These are phyloP conservation scores for Tubulanus polymorphus DNA, from an alignment of 2,888 invertebrate species.

Conservation along the genomic window DNA sequence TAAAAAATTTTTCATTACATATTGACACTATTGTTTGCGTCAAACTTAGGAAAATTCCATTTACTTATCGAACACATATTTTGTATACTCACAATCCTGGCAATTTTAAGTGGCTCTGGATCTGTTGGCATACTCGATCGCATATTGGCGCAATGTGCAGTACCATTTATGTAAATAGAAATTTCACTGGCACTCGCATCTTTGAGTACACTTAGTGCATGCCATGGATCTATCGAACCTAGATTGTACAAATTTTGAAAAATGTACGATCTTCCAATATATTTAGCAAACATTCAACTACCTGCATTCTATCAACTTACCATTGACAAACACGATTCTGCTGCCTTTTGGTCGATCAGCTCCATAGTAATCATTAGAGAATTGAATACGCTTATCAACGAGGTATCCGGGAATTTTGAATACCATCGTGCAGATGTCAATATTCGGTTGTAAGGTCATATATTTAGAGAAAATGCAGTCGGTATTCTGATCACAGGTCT, in stretches of 20 bases:
- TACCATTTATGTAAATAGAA: conserved; percentile 30
- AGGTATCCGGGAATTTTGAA: conserved; percentile 21
- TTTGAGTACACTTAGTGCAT: conserved; percentile 29
- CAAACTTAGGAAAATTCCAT: no score
- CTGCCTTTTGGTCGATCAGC: conserved; percentile 28
- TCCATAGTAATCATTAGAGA: conserved; percentile 35
- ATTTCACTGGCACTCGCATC: conserved; percentile 19
- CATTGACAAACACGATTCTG: conserved; percentile 35
- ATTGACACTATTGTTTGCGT: no score
- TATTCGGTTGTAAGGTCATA: conserved; percentile 26
- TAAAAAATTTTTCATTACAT: no score
- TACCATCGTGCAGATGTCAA: conserved; percentile 25
- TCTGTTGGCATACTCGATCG: conserved; percentile 14
- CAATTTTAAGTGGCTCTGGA: conserved; percentile 19
- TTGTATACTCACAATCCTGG: conserved; percentile 24
- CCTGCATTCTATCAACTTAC: conserved; percentile 13
- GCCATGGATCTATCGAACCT: conserved; percentile 39
- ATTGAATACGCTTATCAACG: conserved; percentile 22
- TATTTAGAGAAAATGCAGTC: conserved; percentile 27
- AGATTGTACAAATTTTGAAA: conserved; percentile 3
- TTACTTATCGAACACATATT: no score
- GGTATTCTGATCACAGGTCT: conserved; percentile 29
- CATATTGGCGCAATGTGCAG: conserved; percentile 35
- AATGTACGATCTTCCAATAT: no score
- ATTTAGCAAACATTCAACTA: no score